Percentiles rank a stretch among this genome's conserved stretches.
Conservation (phyloP, 2,888 invertebrate species). For the Agriotes lineatus region DNA sequence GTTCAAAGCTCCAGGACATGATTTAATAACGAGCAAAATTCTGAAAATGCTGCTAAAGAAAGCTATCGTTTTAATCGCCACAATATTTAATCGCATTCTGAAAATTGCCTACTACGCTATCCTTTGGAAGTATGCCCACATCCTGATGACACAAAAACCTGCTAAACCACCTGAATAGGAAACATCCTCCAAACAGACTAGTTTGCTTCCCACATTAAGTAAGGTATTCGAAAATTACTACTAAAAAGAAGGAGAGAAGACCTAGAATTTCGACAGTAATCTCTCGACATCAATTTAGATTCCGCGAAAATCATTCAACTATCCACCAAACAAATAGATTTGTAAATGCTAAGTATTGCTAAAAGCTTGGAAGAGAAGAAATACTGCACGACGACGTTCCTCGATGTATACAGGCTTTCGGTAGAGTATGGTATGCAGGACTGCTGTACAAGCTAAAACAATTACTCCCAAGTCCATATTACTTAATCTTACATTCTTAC, state of each 20-base stretch:
- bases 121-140: constrained; percentile 31
- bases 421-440: neutral
- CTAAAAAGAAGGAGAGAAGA: constrained; percentile 20
- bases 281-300: constrained; percentile 17
- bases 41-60: constrained; percentile 4
- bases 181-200: constrained; percentile 46
- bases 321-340: neutral
- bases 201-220: constrained; percentile 44
- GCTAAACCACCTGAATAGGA: constrained; percentile 39
- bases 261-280: neutral
- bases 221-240: constrained; percentile 48
- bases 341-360: neutral
- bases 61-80: constrained; percentile 1
- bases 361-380: constrained; percentile 9
- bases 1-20: neutral
- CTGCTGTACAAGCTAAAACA: neutral
- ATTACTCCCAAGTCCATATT: neutral
- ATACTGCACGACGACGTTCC: constrained; percentile 17
- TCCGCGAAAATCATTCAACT: neutral
- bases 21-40: neutral
- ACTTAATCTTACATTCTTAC: constrained; percentile 18
- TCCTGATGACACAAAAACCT: constrained; percentile 50
- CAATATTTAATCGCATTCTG: constrained; percentile 6
- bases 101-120: constrained; percentile 13
- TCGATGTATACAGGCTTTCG: constrained; percentile 18